Evolutionary conservation across 2,113 vertebrate species (phyloP), one percentile per base, ranked within the genome.

Genomic region (Shinisaurus crocodilurus): DNA sequence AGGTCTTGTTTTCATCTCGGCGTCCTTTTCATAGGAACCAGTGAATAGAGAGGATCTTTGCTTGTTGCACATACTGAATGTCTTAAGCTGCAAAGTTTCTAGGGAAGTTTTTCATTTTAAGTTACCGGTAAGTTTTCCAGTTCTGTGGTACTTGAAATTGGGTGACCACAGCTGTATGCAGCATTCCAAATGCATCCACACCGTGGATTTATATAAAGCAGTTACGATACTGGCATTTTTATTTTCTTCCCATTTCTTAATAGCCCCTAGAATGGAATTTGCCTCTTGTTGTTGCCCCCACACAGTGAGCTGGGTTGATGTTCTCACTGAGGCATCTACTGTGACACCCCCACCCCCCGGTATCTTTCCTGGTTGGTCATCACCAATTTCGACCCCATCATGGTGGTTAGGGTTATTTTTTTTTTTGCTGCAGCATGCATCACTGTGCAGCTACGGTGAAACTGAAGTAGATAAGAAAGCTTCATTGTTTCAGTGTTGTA

Each of bases 1-100:
- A 0, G 75, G 75, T 94, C 90, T 91, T 90, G 80, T 90, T 92
- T 94, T 93, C 92, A 89, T 94, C 32, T 91, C 92, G 87, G 43
- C 2, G n/a, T 93, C 54, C 91, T 96, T 89, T 91, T 75, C 89
- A 91, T 45, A 91, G 88, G 63, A 80, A 86, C n/a, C 6, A 65
- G 77, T 83, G 48, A 48, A 85, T 63, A 86, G 89, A 83, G 93
- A 87, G 87, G 69, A 67, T 88, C 76, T 63, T 93, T 86, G 89
- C 20, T 34, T 81, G 43, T 86, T 87, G 82, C 32, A 29, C 87
- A 1, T 91, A 77, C 86, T 85, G 91, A 94, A 87, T 87, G 90
- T 81, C 70, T 86, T 93, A 87, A 91, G 74, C 70, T 91, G 57
- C 93, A 90, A 87, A 75, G 90, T 48, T 89, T 0, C 88, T 6